Evolutionary conservation across 35 echinoderm and acorn worm genomes (phyloP), one percentile per base, ranked within the genome.

Genomic region (Ptychodera flava): DNA sequence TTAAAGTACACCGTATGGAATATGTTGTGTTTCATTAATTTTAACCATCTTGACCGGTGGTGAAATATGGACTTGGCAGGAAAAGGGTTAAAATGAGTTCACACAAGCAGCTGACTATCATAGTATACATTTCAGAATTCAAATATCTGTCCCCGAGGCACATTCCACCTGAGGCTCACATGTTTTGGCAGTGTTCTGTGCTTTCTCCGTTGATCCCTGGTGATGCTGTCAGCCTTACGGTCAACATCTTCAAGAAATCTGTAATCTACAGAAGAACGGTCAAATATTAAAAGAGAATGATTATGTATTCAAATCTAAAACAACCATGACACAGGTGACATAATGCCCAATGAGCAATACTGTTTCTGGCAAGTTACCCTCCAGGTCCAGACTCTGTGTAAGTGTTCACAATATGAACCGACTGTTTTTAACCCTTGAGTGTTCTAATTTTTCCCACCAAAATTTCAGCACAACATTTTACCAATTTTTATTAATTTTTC

Each of bases 201-300:
- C 22, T 64, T 64, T 64, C 45, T 64, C 22, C 45, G 6, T 6
- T 12, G 6, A 22, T 88, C 76, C n/a, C 31, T 78, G 28, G 30
- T 14, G 15, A 86, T 86, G 37, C 37, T 75, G 79, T 92, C 87
- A 15, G 83, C 76, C 33, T 92, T 92, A 14, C 91, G 76, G 82
- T 95, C 93, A 15, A 92, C 86, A 84, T 95, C 93, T 79, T 95
- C 93, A 33, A 95, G 33, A 34, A 95, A 95, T 35, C 90, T 77
- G 81, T 89, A 95, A 86, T 95, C 93, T 95, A 90, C 0, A 31
- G 31, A 89, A 35, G 36, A 77, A 29, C 85, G 78, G 30, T 22
- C 33, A 88, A 22, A 31, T 15, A 37, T 32, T 82, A 35, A 37
- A 36, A 79, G 28, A 88, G 31, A 6, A 45, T 31, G 22, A 78